Conservation (phyloP, 2,113 vertebrate genomes). For the Halcyon senegalensis region DNA sequence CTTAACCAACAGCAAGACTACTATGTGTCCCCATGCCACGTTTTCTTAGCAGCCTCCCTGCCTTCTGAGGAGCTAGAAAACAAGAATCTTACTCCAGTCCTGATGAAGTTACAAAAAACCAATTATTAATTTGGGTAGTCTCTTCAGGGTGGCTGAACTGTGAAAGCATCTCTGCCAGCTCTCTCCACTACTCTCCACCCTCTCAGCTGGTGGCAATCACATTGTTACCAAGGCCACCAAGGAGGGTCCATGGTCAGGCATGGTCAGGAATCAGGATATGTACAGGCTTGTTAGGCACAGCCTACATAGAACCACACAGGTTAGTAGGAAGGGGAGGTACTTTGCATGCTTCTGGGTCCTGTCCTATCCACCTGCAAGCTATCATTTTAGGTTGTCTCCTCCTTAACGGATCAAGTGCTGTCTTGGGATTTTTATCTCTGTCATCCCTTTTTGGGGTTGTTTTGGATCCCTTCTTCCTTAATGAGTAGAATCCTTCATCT, state of each 20-base stretch:
- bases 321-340: neutral
- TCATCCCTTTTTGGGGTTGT: neutral
- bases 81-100: neutral
- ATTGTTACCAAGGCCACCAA: neutral
- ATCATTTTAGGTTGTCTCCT: neutral
- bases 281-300: neutral
- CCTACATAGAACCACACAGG: neutral
- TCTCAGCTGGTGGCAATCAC: neutral
- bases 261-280: neutral
- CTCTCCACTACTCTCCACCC: neutral
- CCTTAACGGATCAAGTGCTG: neutral
- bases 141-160: neutral
- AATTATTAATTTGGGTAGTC: neutral
- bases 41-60: neutral
- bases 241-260: neutral
- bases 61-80: neutral
- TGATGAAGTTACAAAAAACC: neutral
- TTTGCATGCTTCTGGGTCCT: neutral
- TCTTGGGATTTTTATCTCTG: neutral
- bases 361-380: neutral
- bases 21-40: neutral
- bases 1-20: neutral
- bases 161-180: neutral
- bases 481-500: neutral
- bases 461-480: neutral